Percentiles rank a stretch among this genome's conserved stretches.
phyloP scores from a whole-genome alignment of 1,140 invertebrate species.

The Camponotus floridanus region DNA sequence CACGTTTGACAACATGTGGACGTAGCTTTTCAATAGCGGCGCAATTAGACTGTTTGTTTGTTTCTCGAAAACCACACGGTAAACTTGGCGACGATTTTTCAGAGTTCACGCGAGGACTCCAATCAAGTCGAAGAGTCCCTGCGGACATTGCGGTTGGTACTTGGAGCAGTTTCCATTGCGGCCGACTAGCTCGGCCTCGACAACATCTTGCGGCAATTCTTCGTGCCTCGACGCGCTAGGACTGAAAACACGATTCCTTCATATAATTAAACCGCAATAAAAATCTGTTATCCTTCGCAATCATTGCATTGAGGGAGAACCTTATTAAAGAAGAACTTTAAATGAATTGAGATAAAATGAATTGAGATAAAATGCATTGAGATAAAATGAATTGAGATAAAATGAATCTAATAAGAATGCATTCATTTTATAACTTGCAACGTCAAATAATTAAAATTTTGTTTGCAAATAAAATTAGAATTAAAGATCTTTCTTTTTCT shows the following conservation, averaged over 20 bases:
- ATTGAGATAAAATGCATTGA: not conserved
- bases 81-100: slow-evolving; percentile 65
- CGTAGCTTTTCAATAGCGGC: not conserved
- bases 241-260: slow-evolving; percentile 73
- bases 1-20: not conserved
- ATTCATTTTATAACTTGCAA: not conserved
- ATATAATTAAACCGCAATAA: slow-evolving; percentile 21
- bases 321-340: no score
- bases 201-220: slow-evolving; percentile 81
- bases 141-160: slow-evolving; percentile 82
- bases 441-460: no score
- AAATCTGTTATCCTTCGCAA: not conserved
- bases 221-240: slow-evolving; percentile 82
- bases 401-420: not conserved
- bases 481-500: no score
- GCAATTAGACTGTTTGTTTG: slow-evolving; percentile 45
- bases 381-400: not conserved
- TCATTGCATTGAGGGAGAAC: not conserved
- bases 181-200: slow-evolving; percentile 82
- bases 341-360: no score
- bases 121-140: slow-evolving; percentile 85
- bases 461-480: no score
- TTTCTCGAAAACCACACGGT: slow-evolving; percentile 14
- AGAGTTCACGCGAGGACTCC: slow-evolving; percentile 78
- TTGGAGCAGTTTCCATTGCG: slow-evolving; percentile 82